A percentile compares a stretch with the other conserved stretches of the same genome.
Conservation (phyloP, 2,888 invertebrate species). For the Plebejus melissa region DNA sequence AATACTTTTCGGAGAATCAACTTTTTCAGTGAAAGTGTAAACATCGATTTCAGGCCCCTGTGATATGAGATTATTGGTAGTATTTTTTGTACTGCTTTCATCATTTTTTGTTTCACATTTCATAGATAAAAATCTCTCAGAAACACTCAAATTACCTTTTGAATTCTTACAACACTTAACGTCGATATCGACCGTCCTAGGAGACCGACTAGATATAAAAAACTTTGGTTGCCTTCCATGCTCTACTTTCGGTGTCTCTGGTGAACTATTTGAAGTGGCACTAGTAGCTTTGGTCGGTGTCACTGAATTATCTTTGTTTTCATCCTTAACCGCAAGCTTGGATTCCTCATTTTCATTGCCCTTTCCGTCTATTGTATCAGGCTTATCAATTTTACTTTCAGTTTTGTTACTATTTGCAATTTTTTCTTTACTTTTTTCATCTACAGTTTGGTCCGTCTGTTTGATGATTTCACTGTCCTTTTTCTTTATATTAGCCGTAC, state of each 20-base stretch:
- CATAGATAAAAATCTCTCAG: slow-evolving; percentile 66
- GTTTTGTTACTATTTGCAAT: slow-evolving; percentile 25
- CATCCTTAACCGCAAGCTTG: slow-evolving; percentile 36
- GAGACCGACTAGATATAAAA: slow-evolving; percentile 66
- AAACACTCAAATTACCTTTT: slow-evolving; percentile 68
- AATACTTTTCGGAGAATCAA: slow-evolving; percentile 71
- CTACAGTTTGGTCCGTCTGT: slow-evolving; percentile 37
- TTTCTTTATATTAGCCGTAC: slow-evolving; percentile 50
- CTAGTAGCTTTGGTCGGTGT: slow-evolving; percentile 44
- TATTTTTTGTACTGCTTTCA: slow-evolving; percentile 54
- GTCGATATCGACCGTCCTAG: slow-evolving; percentile 69
- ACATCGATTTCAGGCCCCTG: slow-evolving; percentile 72
- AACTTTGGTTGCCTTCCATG: slow-evolving; percentile 69
- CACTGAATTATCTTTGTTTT: slow-evolving; percentile 35
- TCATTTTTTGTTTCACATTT: slow-evolving; percentile 63
- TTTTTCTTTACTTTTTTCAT: slow-evolving; percentile 34
- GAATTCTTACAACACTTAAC: slow-evolving; percentile 70
- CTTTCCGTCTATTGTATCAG: slow-evolving; percentile 31
- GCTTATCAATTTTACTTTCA: slow-evolving; percentile 29
- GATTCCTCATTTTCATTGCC: slow-evolving; percentile 34
- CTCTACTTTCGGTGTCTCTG: slow-evolving; percentile 59
- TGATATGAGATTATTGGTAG: slow-evolving; percentile 56
- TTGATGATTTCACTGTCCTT: slow-evolving; percentile 40
- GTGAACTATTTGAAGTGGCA: slow-evolving; percentile 26
- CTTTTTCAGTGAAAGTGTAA: slow-evolving; percentile 72